A percentile compares a stretch with the other conserved stretches of the same genome.
These are phyloP conservation scores for Hemiprocne comata DNA, from an alignment of 2,113 vertebrate genomes.

Conservation along the genomic window DNA sequence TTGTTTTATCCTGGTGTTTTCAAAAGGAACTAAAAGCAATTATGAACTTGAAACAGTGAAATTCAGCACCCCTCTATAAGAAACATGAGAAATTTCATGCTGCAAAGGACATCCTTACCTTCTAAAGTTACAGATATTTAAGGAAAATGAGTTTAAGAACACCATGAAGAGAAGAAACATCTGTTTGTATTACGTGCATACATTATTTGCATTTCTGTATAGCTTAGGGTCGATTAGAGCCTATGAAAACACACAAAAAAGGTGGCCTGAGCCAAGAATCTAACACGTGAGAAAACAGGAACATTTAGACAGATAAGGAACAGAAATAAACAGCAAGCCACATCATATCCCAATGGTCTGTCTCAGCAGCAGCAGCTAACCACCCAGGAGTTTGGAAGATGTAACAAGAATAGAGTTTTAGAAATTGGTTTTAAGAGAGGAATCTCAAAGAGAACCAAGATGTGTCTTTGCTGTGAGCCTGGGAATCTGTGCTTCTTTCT, in stretches of 20 bases:
- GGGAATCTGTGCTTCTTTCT: not conserved
- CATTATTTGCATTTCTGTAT: not conserved
- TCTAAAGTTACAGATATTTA: not conserved
- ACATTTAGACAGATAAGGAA: not conserved
- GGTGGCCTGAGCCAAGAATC: not conserved
- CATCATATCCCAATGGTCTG: fast-evolving
- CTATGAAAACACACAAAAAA: not conserved
- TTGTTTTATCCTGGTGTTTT: not conserved
- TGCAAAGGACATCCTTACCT: not conserved
- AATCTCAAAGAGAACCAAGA: not conserved
- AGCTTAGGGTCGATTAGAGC: not conserved
- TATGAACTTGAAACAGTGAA: not conserved
- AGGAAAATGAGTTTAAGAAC: not conserved
- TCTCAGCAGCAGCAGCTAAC: not conserved
- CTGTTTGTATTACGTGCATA: not conserved
- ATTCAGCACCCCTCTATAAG: not conserved
- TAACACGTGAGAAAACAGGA: not conserved
- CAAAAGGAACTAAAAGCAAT: not conserved
- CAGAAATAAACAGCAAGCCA: not conserved
- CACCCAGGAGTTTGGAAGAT: not conserved
- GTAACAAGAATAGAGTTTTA: not conserved
- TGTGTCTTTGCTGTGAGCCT: not conserved
- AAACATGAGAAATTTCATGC: not conserved
- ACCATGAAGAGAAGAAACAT: not conserved
- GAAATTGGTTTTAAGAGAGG: not conserved